phyloP scores from a whole-genome alignment of 2,113 vertebrate species.

The Dascyllus trimaculatus region DNA sequence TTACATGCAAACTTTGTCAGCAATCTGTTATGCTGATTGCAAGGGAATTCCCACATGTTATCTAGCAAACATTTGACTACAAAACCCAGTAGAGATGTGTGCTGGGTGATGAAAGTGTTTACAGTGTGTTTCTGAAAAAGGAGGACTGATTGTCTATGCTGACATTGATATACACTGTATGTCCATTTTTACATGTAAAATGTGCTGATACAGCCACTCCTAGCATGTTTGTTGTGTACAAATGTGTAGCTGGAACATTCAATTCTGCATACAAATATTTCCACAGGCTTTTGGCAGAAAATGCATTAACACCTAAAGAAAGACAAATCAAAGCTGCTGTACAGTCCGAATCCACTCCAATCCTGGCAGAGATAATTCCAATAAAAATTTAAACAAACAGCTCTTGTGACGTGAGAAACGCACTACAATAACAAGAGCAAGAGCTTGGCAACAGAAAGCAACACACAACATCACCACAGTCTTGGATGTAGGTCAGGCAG shows the following conservation, averaged over 20 bases:
- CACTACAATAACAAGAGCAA: conserved; percentile 15
- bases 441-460: conserved; percentile 36
- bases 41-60: too few species aligned
- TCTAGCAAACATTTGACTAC: too few species aligned
- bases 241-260: not conserved
- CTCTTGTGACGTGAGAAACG: conserved; percentile 8
- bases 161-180: too few species aligned
- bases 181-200: too few species aligned
- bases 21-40: too few species aligned
- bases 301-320: conserved; percentile 4
- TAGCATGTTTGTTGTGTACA: not conserved
- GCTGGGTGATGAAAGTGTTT: too few species aligned
- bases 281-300: not conserved
- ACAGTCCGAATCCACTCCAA: not conserved
- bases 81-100: too few species aligned
- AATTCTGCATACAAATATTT: conserved; percentile 1
- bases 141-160: too few species aligned
- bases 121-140: too few species aligned
- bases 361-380: not conserved
- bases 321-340: not conserved
- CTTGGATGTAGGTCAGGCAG: conserved; percentile 37
- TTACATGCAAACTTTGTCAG: too few species aligned
- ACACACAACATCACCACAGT: not conserved
- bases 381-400: conserved; percentile 1
- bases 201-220: not conserved